Evolutionary conservation across 2,888 invertebrate genomes (phyloP), one percentile per base, ranked within the genome.

Genomic region (Leptopilina syphax): DNA sequence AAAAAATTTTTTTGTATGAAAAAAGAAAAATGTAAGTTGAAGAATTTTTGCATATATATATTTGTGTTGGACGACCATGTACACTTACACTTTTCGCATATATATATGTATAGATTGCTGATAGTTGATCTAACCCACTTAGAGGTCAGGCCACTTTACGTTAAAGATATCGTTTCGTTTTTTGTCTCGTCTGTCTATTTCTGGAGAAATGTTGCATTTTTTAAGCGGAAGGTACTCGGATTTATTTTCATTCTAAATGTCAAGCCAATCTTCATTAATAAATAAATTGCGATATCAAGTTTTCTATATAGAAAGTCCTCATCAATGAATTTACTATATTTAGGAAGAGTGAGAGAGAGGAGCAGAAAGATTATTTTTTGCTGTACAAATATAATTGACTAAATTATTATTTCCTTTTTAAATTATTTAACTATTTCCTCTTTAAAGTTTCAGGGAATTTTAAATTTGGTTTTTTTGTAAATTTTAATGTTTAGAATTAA

Each of bases 81-180:
- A 57, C 5, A 57, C 12, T 57, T 57, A 44, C 44, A 54, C 54
- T 70, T 70, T 70, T 50, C 27, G 34, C 34, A 34, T 34, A 34
- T 34, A 34, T 34, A 34, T 34, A 54, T 50, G 12, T 24, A 70
- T 70, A 54, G 54, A 70, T 54, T 50, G 24, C 70, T 70, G 70
- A 70, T 70, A 70, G 70, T 57, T 70, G 70, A 70, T 70, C 70
- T 70, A 70, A 70, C 70, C 70, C 70, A 70, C 54, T 70, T 70
- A 70, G 70, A 27, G 70, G 70, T 70, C 70, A 70, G 70, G 54
- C 70, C 54, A 70, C 70, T 57, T 70, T 70, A 70, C 70, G 54
- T 70, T 70, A 57, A 70, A 70, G 70, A 54, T 70, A 70, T 54
- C 70, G 54, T 34, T 70, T 8, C 54, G 34, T 70, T 70, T 70